Evolutionary conservation across 2,113 vertebrate genomes (phyloP), one percentile per base, ranked within the genome.

Genomic region (Hoplias malabaricus): DNA sequence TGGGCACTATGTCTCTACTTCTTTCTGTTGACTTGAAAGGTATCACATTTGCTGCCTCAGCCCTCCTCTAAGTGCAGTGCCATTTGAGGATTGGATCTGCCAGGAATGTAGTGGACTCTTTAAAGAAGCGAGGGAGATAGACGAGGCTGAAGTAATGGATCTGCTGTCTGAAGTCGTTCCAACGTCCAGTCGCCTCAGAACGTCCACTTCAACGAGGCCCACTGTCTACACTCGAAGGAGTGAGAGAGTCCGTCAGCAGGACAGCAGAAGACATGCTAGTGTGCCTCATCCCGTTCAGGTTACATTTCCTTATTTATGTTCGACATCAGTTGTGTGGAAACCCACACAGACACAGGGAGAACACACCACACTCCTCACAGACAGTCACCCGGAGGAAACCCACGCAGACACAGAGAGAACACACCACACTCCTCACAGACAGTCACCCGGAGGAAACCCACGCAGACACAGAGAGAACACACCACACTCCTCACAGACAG

Each of bases 21-120:
- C n/a, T n/a, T n/a, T n/a, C n/a, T n/a, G n/a, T n/a, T n/a, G n/a
- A n/a, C n/a, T 31, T 74, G 42, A 2, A 63, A 88, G 87, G 65
- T 87, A 66, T 77, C 87, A 90, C 2, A 75, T 78, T 57, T 38
- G 77, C 69, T 90, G 89, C 42, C 69, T 89, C 27, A 73, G 46
- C 2, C 82, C 81, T 2, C 19, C 81, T 1, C 46, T 83, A 67
- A 75, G 23, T 16, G 9, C 40, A 0, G 73, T 82, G 42, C 68
- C 68, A 19, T 80, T 72, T 31, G 82, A 67, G 12, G 75, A 80
- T 75, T 89, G 87, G 88, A 29, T 75, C 25, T 89, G 88, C 80
- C 43, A 77, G 0, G 87, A 87, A n/a, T 90, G 89, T 85, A 65
- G 69, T 31, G 2, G 12, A 43, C 13, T 46, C 66, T 86, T 43